A percentile compares a stretch with the other conserved stretches of the same genome.
Evolutionary conservation across 2,888 invertebrate species (phyloP).

Genomic region (Napeogenes sylphis): DNA sequence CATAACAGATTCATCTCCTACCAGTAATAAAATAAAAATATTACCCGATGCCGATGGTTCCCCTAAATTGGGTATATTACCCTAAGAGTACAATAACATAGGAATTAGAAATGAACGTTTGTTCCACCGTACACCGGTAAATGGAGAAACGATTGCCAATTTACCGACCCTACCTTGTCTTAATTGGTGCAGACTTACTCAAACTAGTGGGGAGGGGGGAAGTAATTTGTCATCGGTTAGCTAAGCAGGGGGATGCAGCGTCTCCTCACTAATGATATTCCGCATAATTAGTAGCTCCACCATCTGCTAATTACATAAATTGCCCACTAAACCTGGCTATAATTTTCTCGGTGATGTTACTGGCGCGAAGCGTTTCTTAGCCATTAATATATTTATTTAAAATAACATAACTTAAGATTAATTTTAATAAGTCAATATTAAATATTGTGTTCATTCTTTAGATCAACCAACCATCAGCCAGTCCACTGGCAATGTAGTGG

Average conservation of each 20-base stretch:
- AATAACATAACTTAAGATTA: not conserved
- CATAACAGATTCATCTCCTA: too few relatives aligned
- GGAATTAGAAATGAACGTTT: slow-evolving; percentile 56
- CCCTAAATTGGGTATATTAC: too few relatives aligned
- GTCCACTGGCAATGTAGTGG: slow-evolving; percentile 94
- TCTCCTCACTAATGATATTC: slow-evolving; percentile 70
- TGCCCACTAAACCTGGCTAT: slow-evolving; percentile 71
- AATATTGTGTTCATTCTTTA: slow-evolving; percentile 52
- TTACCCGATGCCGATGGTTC: too few relatives aligned
- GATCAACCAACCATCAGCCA: slow-evolving; percentile 96
- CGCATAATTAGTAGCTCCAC: slow-evolving; percentile 71
- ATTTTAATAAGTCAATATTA: not conserved
- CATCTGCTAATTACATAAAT: slow-evolving; percentile 75
- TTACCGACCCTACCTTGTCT: slow-evolving; percentile 70
- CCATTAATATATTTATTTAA: not conserved
- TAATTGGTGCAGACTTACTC: slow-evolving; percentile 72
- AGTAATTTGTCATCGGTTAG: slow-evolving; percentile 77
- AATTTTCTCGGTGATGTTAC: slow-evolving; percentile 49
- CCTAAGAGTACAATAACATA: slow-evolving; percentile 36
- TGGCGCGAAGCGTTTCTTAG: not conserved
- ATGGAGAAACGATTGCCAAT: slow-evolving; percentile 75
- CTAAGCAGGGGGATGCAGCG: slow-evolving; percentile 62
- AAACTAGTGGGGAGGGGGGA: slow-evolving; percentile 67
- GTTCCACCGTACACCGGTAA: slow-evolving; percentile 60
- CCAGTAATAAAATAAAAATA: too few relatives aligned